These are phyloP conservation scores for Hydropsyche betteni DNA, from an alignment of 2,888 invertebrate species.

Conservation along the genomic window DNA sequence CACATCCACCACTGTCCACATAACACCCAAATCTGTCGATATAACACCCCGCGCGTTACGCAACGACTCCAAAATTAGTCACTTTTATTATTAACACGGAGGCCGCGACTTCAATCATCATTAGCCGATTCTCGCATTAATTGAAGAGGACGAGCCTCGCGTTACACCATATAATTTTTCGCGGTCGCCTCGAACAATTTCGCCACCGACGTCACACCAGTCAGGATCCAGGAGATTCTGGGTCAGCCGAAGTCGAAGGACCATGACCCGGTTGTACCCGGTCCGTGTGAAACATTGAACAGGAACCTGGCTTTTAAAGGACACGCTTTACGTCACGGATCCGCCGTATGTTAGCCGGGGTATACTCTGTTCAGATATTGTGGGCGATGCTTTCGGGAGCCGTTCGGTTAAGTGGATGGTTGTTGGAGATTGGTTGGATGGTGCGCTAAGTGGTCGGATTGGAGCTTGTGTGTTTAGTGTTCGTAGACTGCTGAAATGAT, in stretches of 20 bases:
- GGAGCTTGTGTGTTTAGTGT: too few relatives aligned
- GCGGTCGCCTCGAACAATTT: not conserved
- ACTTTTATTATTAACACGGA: too few relatives aligned
- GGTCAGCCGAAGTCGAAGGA: constrained; percentile 18
- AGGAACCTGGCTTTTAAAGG: constrained; percentile 11
- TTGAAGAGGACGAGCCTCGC: not conserved
- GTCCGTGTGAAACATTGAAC: constrained; percentile 25
- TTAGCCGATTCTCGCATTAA: too few relatives aligned
- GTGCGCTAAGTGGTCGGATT: too few relatives aligned
- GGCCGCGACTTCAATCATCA: too few relatives aligned
- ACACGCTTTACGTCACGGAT: constrained; percentile 12
- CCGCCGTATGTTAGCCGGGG: not conserved
- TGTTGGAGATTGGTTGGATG: too few relatives aligned
- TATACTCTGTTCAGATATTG: not conserved
- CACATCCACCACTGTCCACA: too few relatives aligned
- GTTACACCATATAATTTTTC: not conserved
- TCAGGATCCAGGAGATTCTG: constrained; percentile 20
- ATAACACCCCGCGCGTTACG: too few relatives aligned
- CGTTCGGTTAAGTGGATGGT: not conserved
- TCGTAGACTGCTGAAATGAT: too few relatives aligned
- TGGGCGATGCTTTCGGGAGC: not conserved
- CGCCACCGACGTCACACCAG: not conserved
- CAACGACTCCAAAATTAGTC: too few relatives aligned
- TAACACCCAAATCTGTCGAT: too few relatives aligned
- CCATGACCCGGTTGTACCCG: constrained; percentile 29